Percentiles rank a stretch among this genome's conserved stretches.
Evolutionary conservation across 2,797 vertebrate species (phyloP).

Genomic region (Tapirus indicus): DNA sequence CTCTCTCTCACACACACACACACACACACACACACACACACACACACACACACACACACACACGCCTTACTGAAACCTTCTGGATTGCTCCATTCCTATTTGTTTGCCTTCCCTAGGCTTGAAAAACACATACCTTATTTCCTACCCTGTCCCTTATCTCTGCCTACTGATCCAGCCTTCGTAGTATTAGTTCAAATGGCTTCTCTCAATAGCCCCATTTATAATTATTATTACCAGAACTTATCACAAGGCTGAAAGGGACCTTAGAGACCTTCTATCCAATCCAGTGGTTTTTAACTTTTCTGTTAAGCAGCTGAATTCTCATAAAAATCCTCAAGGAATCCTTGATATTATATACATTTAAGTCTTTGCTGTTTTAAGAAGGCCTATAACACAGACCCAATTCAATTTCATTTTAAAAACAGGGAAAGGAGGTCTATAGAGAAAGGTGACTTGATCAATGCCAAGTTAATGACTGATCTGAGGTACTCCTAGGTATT

Average conservation of each 20-base stretch:
- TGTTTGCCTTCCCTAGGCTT: not conserved
- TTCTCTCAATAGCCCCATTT: not conserved
- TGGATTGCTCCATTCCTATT: not conserved
- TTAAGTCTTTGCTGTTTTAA: not conserved
- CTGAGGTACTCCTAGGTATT: not conserved
- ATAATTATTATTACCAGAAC: not conserved
- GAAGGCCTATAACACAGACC: not conserved
- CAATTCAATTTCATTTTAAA: constrained; percentile 31
- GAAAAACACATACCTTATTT: not conserved
- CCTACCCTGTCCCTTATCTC: not conserved
- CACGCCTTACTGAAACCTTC: not conserved
- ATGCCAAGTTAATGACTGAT: not conserved
- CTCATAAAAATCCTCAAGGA: not conserved
- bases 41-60: not conserved
- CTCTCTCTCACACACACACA: not conserved
- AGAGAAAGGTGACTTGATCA: not conserved
- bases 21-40: not conserved
- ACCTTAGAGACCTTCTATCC: not conserved
- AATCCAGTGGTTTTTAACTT: not conserved
- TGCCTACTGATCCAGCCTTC: not conserved
- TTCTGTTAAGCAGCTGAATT: not conserved
- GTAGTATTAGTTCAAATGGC: not conserved
- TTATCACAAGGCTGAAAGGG: not conserved
- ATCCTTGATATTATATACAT: not conserved
- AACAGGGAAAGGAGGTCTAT: not conserved